These are phyloP conservation scores for Mormyrops attenuatus DNA, from an alignment of 2,797 vertebrate genomes.

Conservation along the genomic window DNA sequence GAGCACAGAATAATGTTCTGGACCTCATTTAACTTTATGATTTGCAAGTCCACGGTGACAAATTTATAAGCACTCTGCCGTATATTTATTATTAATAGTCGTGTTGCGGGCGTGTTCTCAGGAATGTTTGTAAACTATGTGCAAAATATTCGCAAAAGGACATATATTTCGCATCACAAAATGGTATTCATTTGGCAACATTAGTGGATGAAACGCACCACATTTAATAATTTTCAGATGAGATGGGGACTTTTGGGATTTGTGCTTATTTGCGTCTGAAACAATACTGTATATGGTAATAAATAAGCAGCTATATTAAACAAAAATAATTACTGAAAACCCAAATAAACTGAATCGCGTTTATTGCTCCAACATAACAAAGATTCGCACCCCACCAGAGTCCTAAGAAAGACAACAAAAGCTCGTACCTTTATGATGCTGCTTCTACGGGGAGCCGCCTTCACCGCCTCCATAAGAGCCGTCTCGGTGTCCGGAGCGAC, in stretches of 20 bases:
- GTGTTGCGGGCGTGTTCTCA: not conserved
- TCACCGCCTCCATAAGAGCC: constrained; percentile 60
- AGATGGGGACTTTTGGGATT: not conserved
- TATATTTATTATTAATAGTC: not conserved
- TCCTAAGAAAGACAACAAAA: not conserved
- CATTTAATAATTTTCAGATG: not conserved
- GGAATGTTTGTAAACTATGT: not conserved
- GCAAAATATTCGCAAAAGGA: not conserved
- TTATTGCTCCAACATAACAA: not conserved
- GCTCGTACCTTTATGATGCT: constrained; percentile 70
- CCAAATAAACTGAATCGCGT: not conserved
- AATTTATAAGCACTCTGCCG: not conserved
- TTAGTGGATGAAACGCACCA: not conserved
- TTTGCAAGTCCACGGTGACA: not conserved
- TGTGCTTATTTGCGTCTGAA: not conserved
- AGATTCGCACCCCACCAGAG: not conserved
- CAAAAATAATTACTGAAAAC: not conserved
- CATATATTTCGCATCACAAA: not conserved
- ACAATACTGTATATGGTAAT: not conserved
- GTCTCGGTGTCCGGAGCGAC: constrained; percentile 49
- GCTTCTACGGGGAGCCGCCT: constrained; percentile 64
- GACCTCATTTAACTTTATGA: not conserved
- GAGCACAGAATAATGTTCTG: not conserved
- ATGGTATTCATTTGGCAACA: not conserved
- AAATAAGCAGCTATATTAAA: not conserved